Base-by-base conservation (phyloP, 2,797 vertebrate species). In the Brachymystax lenok region DNA sequence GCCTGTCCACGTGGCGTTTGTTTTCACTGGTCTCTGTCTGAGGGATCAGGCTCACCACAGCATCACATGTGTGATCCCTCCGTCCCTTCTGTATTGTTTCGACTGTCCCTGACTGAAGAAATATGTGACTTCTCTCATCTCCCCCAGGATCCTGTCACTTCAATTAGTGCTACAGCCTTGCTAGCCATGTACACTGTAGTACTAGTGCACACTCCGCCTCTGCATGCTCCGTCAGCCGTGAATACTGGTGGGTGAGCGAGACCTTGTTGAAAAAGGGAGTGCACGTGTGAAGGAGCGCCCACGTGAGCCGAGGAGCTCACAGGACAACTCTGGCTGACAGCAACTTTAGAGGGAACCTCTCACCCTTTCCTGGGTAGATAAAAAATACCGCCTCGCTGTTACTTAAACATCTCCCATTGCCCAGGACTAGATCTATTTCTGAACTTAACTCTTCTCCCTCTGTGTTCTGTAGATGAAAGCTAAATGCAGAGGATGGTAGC, bases 231-330 rank as follows among this genome's bases (percentile, higher is more conserved):
- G 70, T 71, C 87, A 84, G 83, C 85, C 85, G 79, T 73, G 72
- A 70, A 28, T 76, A 71, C 52, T 52, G 28, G 73, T 71, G 50
- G 73, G 24, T 81, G 83, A 76, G 67, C 79, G 82, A 74, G 68
- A 82, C 71, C 76, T 85, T 46, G 78, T 21, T 16, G 35, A 83
- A 76, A 78, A 5, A 83, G 56, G 50, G 52, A 64, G 33, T 50
- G 74, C 85, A 83, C 81, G 69, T 80, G 82, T 74, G 69, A 69
- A 64, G 64, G 35, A 8, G 24, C 24, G 69, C 59, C 76, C 89
- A 92, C 81, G 87, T 91, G 89, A 84, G 75, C 68, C 51, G 28
- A 61, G 78, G 67, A 56, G 78, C 79, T 80, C 78, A 82, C 75
- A 74, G 79, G 70, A 72, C 61, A 63, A 67, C 70, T 10, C 33